Base-by-base conservation (phyloP, 2,113 vertebrate species). In the Anarrhichthys ocellatus region DNA sequence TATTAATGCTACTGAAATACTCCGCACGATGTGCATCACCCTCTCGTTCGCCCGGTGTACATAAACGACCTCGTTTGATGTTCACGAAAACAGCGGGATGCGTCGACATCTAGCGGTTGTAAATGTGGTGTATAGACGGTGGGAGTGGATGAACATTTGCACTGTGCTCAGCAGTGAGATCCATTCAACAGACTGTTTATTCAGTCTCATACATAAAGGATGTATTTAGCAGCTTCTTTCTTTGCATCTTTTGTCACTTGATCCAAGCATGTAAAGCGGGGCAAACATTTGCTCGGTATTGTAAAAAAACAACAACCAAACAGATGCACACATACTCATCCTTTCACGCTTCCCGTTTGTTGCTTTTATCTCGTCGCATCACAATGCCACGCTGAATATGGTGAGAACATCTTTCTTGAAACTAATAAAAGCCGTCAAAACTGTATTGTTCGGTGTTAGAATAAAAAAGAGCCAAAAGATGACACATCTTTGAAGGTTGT, bases 381-480 rank as follows among this genome's bases (percentile, higher is more conserved):
- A 71, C 82, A 76, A 74, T 59, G 77, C 82, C 74, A 59, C 83
- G 15, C 61, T 32, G 87, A 90, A 88, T 90, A 89, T 87, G 87
- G 85, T 69, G 86, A 81, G 76, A 92, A 88, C 89, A 89, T 90
- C 76, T 90, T 89, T 88, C 54, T 36, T n/a, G 61, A 75, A 76
- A 84, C 79, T 71, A 84, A 87, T 73, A 8, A 82, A 84, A 87
- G 84, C 77, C 69, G 72, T 84, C 87, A 80, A 5, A 84, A 83
- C 65, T 83, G 79, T 42, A 80, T 89, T 80, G 80, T 85, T 88
- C 44, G 0, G 42, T 76, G 78, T 72, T 81, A 46, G 42, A 52
- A 52, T 22, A 32, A 72, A 72, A 20, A 40, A 22, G 61, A 83
- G 80, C 76, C 82, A 84, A 46, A 78, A 18, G 46, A 46, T 86